phyloP scores from a whole-genome alignment of 2,797 vertebrate species.

The Galagoides demidoff region DNA sequence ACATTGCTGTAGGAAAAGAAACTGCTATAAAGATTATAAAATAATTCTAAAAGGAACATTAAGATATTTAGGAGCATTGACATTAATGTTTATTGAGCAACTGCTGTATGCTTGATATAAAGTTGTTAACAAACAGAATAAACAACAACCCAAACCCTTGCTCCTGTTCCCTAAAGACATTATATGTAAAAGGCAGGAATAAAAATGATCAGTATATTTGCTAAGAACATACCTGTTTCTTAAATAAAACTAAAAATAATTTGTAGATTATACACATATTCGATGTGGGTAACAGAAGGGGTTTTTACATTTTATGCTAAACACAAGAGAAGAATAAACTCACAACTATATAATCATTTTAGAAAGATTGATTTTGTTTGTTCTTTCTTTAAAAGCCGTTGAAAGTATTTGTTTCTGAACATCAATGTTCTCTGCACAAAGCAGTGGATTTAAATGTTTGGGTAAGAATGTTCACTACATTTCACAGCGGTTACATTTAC shows the following conservation, averaged over 20 bases:
- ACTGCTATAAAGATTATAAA: conserved; percentile 42
- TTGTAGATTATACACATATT: background rate
- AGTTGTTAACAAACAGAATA: background rate
- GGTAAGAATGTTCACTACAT: background rate
- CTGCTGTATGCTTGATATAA: background rate
- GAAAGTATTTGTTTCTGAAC: background rate
- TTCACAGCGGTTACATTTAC: background rate
- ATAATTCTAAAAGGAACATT: conserved; percentile 51
- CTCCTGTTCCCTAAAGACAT: background rate
- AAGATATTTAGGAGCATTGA: conserved; percentile 22
- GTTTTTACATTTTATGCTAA: background rate
- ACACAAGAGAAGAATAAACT: background rate
- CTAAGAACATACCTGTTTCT: background rate
- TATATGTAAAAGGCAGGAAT: background rate
- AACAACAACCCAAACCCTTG: background rate
- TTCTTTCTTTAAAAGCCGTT: background rate
- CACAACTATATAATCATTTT: background rate
- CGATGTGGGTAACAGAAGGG: background rate
- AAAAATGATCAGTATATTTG: background rate
- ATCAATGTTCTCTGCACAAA: background rate
- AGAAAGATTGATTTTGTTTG: background rate
- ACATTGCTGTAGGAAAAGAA: background rate
- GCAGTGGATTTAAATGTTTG: background rate
- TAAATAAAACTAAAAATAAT: background rate
- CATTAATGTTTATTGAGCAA: conserved; percentile 64